These are phyloP conservation scores for Coelopa frigida DNA, from an alignment of 1,140 invertebrate genomes.

Conservation along the genomic window DNA sequence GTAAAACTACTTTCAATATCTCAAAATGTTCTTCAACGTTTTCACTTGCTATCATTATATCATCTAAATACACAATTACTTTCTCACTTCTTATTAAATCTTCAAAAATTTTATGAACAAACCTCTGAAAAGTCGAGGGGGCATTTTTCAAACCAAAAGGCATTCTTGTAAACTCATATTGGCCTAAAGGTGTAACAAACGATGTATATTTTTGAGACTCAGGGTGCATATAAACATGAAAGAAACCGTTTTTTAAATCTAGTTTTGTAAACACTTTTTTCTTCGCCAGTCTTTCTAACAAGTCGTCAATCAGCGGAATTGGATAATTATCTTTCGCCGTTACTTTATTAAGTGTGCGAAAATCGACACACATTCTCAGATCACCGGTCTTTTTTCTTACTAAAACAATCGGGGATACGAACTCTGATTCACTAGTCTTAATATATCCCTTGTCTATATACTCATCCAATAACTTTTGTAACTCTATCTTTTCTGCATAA, in stretches of 20 bases:
- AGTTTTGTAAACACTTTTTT: constrained; percentile 25
- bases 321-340: constrained; percentile 27
- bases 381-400: constrained; percentile 27
- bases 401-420: constrained; percentile 28
- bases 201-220: constrained; percentile 26
- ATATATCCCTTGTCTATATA: constrained; percentile 21
- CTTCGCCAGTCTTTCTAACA: constrained; percentile 22
- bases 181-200: constrained; percentile 30
- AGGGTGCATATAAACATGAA: constrained; percentile 28
- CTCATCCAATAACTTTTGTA: constrained; percentile 23
- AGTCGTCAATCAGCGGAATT: constrained; percentile 34
- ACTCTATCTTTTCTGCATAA: constrained; percentile 18
- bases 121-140: constrained; percentile 32
- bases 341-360: constrained; percentile 20
- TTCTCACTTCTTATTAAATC: constrained; percentile 12
- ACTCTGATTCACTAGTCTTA: constrained; percentile 25
- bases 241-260: constrained; percentile 33
- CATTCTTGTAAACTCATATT: constrained; percentile 28
- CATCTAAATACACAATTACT: constrained; percentile 15
- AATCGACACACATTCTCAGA: constrained; percentile 24
- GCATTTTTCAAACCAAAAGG: constrained; percentile 35
- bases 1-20: constrained; percentile 21
- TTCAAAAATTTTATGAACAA: constrained; percentile 40
- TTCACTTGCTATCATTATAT: constrained; percentile 13
- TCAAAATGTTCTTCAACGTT: constrained; percentile 8